Conservation (phyloP, 2,797 vertebrate species). For the Argya squamiceps region DNA sequence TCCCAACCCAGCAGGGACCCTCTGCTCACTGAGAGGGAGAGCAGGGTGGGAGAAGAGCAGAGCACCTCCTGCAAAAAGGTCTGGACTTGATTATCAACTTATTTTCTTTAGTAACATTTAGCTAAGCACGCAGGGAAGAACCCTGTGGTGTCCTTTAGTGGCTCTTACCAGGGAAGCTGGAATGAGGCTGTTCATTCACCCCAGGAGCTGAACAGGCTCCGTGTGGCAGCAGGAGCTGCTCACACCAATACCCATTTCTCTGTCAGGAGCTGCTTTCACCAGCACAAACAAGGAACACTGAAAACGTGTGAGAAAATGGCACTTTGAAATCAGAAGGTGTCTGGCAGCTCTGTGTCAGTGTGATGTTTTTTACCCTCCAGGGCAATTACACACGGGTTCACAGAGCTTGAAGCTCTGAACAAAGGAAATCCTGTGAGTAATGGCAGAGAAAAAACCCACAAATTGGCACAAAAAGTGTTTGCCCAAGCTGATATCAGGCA, state of each 20-base stretch:
- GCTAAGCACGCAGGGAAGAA: not conserved
- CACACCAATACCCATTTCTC: not conserved
- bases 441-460: not conserved
- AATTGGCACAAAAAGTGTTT: not conserved
- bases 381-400: not conserved
- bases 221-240: not conserved
- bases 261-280: not conserved
- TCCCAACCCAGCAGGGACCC: not conserved
- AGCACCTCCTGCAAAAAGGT: not conserved
- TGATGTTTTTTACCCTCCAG: not conserved
- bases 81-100: conserved; percentile 39
- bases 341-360: not conserved
- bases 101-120: conserved; percentile 20
- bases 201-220: not conserved
- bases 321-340: not conserved
- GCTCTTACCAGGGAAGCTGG: not conserved
- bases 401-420: not conserved
- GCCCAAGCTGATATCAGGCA: not conserved
- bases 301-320: not conserved
- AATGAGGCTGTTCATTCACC: not conserved
- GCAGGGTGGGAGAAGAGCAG: not conserved
- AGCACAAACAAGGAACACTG: not conserved
- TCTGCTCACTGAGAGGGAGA: not conserved
- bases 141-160: not conserved
- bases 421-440: not conserved